Evolutionary conservation across 2,113 vertebrate species (phyloP), one percentile per base, ranked within the genome.

Genomic region (Paramisgurnus dabryanus): DNA sequence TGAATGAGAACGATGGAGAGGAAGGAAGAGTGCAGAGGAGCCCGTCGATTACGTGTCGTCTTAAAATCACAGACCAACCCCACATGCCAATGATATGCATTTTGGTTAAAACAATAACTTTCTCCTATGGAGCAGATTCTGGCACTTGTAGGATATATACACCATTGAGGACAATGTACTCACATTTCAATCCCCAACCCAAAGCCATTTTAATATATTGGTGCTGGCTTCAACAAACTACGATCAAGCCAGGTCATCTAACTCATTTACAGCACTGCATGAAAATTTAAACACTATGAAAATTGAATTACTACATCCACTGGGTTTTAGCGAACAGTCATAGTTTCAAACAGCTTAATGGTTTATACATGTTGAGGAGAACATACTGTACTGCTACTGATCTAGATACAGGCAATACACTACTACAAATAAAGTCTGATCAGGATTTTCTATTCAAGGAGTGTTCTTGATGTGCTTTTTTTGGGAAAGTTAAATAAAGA

Each of bases 31-130:
- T 73, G 70, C 73, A 53, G 84, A 82, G 84, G 71, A 69, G 89
- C 89, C 89, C 89, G 72, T 53, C 6, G 8, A 72, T 77, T 15
- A 50, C 80, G 41, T 85, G 84, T 83, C 84, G 83, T 55, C 80
- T 81, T 76, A 84, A 67, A 60, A 73, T 47, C 34, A 27, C 67
- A 57, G 58, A 45, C 40, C 40, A 45, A 82, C 6, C 47, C 50
- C 13, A 34, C 55, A 66, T 66, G 74, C 43, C 22, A 22, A 4
- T 66, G 27, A 55, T 66, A 17, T 75, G 39, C 27, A 57, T 65
- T 12, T 76, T 15, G 18, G 34, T 58, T 39, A 6, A 27, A 70
- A 47, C 34, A 18, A 43, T 6, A 72, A 4, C 34, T 15, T 63
- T 57, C 2, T 18, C 49, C 72, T 49, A 63, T 64, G 58, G 27